Base-by-base conservation (phyloP, 1,140 invertebrate species). In the Drosophila bipectinata region DNA sequence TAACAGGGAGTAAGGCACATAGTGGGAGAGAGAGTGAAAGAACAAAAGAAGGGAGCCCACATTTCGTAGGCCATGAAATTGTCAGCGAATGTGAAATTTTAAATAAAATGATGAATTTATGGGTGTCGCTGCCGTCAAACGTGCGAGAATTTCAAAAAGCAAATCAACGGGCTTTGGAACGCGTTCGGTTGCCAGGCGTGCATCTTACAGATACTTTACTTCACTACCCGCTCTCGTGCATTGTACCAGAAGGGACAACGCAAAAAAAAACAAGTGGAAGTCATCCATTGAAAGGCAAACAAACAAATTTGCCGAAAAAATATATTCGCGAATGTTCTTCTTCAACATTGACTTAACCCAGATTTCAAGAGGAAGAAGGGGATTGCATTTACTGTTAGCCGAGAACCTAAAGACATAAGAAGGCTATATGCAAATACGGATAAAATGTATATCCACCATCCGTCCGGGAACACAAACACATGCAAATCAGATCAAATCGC, bases 81-180 rank as follows among this genome's bases (percentile, higher is more conserved):
- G 83, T 87, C 83, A 87, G 60, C 54, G 79, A 79, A 87, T 87
- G 83, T 87, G 83, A 87, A 87, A 88, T 83, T 88, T 88, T 67
- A 88, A 88, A 88, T 87, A 87, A 87, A 87, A 87, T 87, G 83
- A 87, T 88, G 72, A 83, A 87, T 87, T 88, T 87, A 87, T 88
- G 64, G 67, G 68, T 77, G 63, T 51, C 39, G 62, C 37, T 34
- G 71, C 14, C 58, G 63, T 47, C 51, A 77, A 73, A 87, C 83
- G 83, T 87, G 83, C 83, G 67, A 83, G 83, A 87, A 87, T 87
- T 87, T 71, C 75, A 66, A 73, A 57, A 67, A 72, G 47, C 78
- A 71, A 64, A 55, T 53, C 63, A 72, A 61, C 62, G 63, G 59
- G 55, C 14, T 76, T 76, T 71, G 14, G 57, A 49, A 39, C 53